Conservation (phyloP, 92 coral and sea anemone genomes). For the Porites divaricata region DNA sequence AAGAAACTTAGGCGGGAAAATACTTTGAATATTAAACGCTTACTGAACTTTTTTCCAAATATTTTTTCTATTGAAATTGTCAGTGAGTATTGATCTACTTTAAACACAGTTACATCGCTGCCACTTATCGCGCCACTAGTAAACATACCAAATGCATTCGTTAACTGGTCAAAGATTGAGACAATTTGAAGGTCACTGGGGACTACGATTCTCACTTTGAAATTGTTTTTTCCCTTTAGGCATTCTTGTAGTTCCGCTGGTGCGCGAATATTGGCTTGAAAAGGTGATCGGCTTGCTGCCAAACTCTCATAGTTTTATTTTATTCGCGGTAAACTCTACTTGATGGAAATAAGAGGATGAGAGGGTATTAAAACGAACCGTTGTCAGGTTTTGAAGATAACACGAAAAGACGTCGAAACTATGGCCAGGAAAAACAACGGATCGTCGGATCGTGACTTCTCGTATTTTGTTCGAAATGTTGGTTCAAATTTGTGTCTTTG, state of each 20-base stretch:
- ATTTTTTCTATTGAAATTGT: neutral
- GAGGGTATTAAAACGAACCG: neutral
- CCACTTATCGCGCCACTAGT: too few species aligned
- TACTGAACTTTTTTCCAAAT: neutral
- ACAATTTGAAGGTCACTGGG: neutral
- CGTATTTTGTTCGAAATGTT: neutral
- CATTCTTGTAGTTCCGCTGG: neutral
- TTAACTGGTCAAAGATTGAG: neutral
- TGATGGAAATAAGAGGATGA: neutral
- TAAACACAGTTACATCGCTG: too few species aligned
- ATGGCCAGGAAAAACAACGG: too few species aligned
- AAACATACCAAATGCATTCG: neutral
- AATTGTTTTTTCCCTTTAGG: neutral
- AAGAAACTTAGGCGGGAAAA: slow-evolving; percentile 4
- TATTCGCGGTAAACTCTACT: neutral
- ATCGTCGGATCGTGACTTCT: neutral
- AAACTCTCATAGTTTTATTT: neutral
- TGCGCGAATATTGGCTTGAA: slow-evolving; percentile 1
- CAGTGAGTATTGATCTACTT: neutral
- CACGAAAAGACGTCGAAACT: too few species aligned
- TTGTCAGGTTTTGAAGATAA: neutral
- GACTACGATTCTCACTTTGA: neutral
- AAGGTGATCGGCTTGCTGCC: slow-evolving; percentile 32
- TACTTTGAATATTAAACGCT: neutral
- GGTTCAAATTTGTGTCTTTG: neutral